Base-by-base conservation (phyloP, 2,113 vertebrate species). In the Stigmatopora argus region DNA sequence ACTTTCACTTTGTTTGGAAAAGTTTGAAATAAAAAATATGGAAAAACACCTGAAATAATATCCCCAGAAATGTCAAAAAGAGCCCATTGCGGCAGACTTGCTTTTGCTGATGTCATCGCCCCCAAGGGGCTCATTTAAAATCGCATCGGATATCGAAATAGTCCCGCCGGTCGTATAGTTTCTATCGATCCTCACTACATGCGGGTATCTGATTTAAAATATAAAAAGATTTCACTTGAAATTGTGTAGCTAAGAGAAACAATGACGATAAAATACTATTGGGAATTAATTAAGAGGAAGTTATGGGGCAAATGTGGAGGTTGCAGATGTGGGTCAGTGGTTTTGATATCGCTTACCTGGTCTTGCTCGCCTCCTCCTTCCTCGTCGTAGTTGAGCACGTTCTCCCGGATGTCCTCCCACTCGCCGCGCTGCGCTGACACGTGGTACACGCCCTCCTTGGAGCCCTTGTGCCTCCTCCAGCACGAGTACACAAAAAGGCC, bases 331-430 rank as follows among this genome's bases (percentile, higher is more conserved):
- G 3, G 51, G 7, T 53, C 51, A 53, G 2, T 52, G 6, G 10
- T 51, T n/a, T 10, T 52, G 49, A 23, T 23, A 11, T n/a, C 21
- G 19, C 7, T 19, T 88, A 96, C 94, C 89, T 95, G 93, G 26
- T 95, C 94, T 75, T 94, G 91, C 74, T 95, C 93, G 8, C 94
- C 93, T n/a, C 93, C 94, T 0, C 92, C 93, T 85, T 96, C 94
- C 83, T 96, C 93, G 0, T 92, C 92, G 26, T 94, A 95, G 86
- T 94, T 93, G 69, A 94, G 91, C 74, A 93, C 93, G 34, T 94
- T 96, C 70, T 96, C 93, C 9, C 92, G 90, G 86, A 94, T 89
- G 84, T 94, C 94, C 86, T 94, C 93, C 90, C 92, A 82, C 57
- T 93, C 92, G 38, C 94, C 91, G 0, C 89, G 90, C 57, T 90